Conservation (phyloP, 2,797 vertebrate species). For the Coluber constrictor region DNA sequence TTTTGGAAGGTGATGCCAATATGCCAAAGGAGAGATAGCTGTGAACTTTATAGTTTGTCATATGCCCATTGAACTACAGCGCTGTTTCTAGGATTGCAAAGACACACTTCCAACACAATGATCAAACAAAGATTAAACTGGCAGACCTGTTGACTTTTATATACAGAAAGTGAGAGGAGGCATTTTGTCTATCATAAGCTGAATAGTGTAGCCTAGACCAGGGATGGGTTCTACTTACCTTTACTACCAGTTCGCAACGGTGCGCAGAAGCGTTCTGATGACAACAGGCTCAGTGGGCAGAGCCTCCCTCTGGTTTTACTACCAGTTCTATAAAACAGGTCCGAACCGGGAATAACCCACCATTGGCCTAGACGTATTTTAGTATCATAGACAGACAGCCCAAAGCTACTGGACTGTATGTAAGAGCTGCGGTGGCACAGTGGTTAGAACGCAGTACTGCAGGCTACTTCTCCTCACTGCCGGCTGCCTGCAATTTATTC, state of each 20-base stretch:
- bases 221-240: no score
- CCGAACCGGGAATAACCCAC: no score
- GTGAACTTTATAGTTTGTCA: background rate
- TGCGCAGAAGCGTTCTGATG: no score
- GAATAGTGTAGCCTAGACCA: background rate
- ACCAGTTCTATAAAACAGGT: no score
- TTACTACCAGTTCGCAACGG: no score
- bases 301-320: no score
- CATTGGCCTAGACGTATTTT: background rate
- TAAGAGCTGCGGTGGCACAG: no score
- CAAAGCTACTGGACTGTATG: background rate
- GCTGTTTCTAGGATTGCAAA: background rate
- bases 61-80: background rate
- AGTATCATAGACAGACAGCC: background rate
- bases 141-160: background rate
- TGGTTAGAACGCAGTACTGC: no score
- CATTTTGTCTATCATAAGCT: background rate
- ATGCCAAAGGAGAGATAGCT: background rate
- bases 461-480: no score
- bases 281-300: no score
- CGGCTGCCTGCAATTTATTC: no score
- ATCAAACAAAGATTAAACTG: background rate
- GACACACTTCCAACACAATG: background rate
- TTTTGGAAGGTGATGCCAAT: background rate
- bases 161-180: background rate